These are phyloP conservation scores for Oxycera nigricornis DNA, from an alignment of 2,888 invertebrate genomes.

Conservation along the genomic window DNA sequence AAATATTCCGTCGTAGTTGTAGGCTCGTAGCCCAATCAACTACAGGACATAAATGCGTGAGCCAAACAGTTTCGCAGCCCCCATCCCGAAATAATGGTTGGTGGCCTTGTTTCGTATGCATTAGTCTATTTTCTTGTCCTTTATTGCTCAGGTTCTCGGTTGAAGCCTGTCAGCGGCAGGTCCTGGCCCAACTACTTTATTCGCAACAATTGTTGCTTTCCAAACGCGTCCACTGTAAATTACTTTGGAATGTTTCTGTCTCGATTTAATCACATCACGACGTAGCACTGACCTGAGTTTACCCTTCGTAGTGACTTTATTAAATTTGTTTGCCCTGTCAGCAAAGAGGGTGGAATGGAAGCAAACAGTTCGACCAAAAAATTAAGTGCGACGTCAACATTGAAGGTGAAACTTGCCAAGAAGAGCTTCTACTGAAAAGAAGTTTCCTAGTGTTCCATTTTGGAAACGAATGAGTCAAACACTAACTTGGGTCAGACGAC, in stretches of 20 bases:
- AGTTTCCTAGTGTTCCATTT: too few species aligned
- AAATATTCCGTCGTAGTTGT: neutral
- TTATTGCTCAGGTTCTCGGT: neutral
- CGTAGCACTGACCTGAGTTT: neutral
- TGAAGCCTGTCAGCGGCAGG: neutral
- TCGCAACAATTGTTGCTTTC: constrained; percentile 14
- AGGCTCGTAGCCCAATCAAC: neutral
- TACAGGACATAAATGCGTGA: neutral
- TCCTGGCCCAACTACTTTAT: neutral
- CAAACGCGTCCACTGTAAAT: neutral
- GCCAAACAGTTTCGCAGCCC: neutral
- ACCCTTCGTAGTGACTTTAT: neutral
- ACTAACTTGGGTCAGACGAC: too few species aligned
- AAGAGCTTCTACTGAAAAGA: too few species aligned
- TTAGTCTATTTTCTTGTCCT: neutral
- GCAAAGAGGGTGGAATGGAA: too few species aligned
- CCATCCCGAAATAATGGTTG: neutral
- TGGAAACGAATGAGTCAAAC: too few species aligned
- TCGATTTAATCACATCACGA: neutral
- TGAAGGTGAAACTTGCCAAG: too few species aligned
- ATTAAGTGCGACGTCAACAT: too few species aligned
- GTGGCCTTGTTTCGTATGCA: neutral
- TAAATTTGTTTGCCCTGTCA: too few species aligned
- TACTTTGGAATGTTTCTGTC: constrained; percentile 8
- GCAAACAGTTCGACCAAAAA: too few species aligned